Base-by-base conservation (phyloP, 1,140 invertebrate species). In the Aphidius ervi region DNA sequence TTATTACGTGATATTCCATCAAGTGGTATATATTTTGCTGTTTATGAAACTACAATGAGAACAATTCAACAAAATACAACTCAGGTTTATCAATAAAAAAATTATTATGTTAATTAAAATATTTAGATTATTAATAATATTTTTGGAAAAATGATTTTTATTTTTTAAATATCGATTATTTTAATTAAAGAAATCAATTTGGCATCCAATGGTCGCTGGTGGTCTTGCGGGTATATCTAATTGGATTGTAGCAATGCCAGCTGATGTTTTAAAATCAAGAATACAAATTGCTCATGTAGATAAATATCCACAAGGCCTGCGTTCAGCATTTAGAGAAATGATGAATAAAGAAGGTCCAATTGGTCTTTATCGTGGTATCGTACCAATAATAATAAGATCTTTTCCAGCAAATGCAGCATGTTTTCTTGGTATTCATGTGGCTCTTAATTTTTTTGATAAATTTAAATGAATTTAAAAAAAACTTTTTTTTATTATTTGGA, bases 371-470 rank as follows among this genome's bases (percentile, higher is more conserved):
- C 90, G 88, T 74, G 94, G 94, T 58, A 84, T 90, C 43, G 85
- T 86, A 5, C 94, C 94, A 1, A 92, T 97, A 7, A 87, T 97
- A 83, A 75, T 96, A 8, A 82, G 94, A 77, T 93, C 94, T 40
- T 95, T 97, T 81, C 93, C 94, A 47, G 93, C 94, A n/a, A 97
- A 96, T 82, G 94, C 94, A 59, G 93, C 91, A 4, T 95, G 93
- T 74, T 95, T 95, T 79, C 78, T 94, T 67, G 93, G 91, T 23
- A 92, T 91, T 78, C 90, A 93, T 81, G 63, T 89, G 31, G 82
- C 84, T n/a, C 79, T 85, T 67, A 81, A 82, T 63, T 75, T 83
- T 59, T 67, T 86, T 46, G 78, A 68, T 70, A 43, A 59, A 16
- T 46, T 59, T 40, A 42, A 42, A 16, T 59, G 5, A 42, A n/a